Conservation (phyloP, 2,113 vertebrate species). For the Telmatochromis sp. region DNA sequence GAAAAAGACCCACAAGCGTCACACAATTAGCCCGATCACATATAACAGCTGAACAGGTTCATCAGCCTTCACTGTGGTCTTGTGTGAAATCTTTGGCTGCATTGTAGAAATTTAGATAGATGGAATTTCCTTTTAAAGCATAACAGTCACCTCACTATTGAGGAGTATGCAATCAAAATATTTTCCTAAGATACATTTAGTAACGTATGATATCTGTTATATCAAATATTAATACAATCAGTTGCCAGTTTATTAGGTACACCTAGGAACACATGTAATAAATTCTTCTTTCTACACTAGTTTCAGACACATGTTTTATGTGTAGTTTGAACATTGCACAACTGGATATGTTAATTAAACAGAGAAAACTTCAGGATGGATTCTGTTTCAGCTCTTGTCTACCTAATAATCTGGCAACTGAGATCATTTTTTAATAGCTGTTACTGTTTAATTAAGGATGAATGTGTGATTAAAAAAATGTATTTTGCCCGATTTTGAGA, state of each 20-base stretch:
- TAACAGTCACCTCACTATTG: neutral
- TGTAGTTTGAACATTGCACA: neutral
- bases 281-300: neutral
- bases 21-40: fast-evolving
- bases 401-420: neutral
- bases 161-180: neutral
- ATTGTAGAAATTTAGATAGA: neutral
- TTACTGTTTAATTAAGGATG: neutral
- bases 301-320: neutral
- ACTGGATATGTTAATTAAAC: neutral
- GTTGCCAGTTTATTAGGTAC: neutral
- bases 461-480: neutral
- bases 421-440: neutral
- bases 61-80: neutral
- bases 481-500: neutral
- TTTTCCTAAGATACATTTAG: neutral
- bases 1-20: neutral
- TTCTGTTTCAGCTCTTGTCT: neutral
- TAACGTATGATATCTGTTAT: neutral
- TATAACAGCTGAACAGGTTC: neutral
- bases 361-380: neutral
- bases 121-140: neutral
- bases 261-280: neutral
- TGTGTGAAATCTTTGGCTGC: neutral
- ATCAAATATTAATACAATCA: neutral